Base-by-base conservation (phyloP, 2,888 invertebrate genomes). In the Drosophila bunnanda region DNA sequence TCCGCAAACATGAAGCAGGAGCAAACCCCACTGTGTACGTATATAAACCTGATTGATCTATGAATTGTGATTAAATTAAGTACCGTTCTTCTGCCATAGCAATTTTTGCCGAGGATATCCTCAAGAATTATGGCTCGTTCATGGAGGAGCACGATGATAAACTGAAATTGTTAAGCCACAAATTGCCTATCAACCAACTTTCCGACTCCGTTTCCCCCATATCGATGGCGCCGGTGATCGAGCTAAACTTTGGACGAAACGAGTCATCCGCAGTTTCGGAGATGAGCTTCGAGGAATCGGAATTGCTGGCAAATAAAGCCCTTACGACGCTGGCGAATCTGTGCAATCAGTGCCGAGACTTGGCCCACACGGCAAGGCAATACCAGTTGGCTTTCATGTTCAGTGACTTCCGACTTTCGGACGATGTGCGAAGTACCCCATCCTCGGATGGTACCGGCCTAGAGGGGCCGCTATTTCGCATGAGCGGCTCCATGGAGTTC, bases 301-400 rank as follows among this genome's bases (percentile, higher is more conserved):
- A 98, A 92, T 96, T 96, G 89, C 93, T 95, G 54, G 94, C 98
- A 82, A 96, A 96, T 38, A 96, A 96, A 93, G 94, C 97, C 50
- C 93, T 98, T 10, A 95, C 96, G 44, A 96, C 97, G 0, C 94
- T 98, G 67, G 95, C 96, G 17, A 95, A 96, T 10, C 93, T 97
- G 2, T 97, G 96, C 91, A 93, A 95, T 79, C 98, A 98, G 93
- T 95, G 97, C 68, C 93, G 94, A 60, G 91, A 93, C 58, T 93
- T 98, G 17, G 94, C 94, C 80, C 92, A 93, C 59, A 96, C 96
- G 91, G 96, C 96, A 10, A 93, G 93, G 77, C 93, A 93, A 66
- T 93, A 93, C 93, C 95, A 94, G 73, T 87, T 89, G 1, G 92
- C 93, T 53, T 89, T 93, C 15, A 86, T 93, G 2, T 90, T 83